Evolutionary conservation across 1,140 invertebrate genomes (phyloP), one percentile per base, ranked within the genome.

Genomic region (Eupristina koningsbergeri): DNA sequence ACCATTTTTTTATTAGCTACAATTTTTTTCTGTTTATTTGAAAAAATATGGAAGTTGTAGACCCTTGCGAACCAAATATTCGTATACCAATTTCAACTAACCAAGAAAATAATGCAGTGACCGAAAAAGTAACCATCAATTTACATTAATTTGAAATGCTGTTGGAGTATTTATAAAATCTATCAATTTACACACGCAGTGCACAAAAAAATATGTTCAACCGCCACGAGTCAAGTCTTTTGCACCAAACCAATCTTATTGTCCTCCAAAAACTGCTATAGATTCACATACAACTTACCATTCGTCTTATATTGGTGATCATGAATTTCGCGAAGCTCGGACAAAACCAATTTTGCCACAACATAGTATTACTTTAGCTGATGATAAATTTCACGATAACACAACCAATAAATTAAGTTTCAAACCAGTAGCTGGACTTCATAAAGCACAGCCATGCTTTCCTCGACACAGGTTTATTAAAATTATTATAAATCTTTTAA

Each of bases 281-380:
- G 93, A 94, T 22, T 90, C 92, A 17, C 89, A 90, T 31, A 94
- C 94, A 5, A 94, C 94, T 0, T 95, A 95, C 81, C 90, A 93
- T 9, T 90, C 93, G 19, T 94, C 94, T 0, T 95, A 94, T 86
- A 88, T 93, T 26, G 92, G 90, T 17, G 90, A 89, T 8, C 90
- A 91, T 50, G 83, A 76, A 88, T 85, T 31, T 63, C 88, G 39
- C 79, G 83, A 64, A 31, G 84, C 17, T 9, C 87, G 90, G n/a
- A 82, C 89, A 0, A 85, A 87, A 45, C 89, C 93, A 0, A 87
- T 93, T 73, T 85, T 86, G 47, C 93, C 93, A 0, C 86, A 78
- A 2, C 86, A 89, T 6, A 89, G 87, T 71, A 85, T 94, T 11
- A 53, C 81, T 0, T 87, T 86, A 39, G 80, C 87, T 3, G 85